Conservation (phyloP, 2,888 invertebrate genomes). For the Chrysolina oricalcia region DNA sequence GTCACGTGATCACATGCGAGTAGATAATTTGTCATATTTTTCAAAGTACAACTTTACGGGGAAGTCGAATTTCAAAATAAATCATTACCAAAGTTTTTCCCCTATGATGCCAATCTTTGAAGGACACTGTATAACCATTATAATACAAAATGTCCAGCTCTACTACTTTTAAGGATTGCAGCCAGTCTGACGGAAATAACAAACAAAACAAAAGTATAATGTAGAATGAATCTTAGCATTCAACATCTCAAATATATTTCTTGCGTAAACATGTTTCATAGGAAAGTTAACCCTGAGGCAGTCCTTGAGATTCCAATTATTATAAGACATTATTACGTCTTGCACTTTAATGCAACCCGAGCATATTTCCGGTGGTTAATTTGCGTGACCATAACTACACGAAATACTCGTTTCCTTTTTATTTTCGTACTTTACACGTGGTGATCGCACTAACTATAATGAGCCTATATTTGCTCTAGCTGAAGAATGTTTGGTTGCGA, state of each 20-base stretch:
- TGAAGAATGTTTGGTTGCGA: slow-evolving; percentile 33
- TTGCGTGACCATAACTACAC: slow-evolving; percentile 35
- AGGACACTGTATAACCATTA: no score
- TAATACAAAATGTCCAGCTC: no score
- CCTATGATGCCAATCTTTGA: no score
- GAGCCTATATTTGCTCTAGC: slow-evolving; percentile 6
- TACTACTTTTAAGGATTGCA: no score
- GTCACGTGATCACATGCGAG: no score
- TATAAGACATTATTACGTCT: slow-evolving; percentile 11
- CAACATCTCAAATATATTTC: background rate
- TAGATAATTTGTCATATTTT: no score
- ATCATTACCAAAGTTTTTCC: no score
- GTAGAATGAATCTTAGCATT: no score
- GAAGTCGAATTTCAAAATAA: no score
- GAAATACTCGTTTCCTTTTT: slow-evolving; percentile 9
- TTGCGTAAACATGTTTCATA: background rate
- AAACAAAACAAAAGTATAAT: no score
- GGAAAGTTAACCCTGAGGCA: background rate
- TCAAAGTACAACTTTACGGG: no score
- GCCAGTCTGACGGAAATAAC: no score
- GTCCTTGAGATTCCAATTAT: background rate
- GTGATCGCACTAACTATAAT: background rate
- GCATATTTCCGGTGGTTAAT: slow-evolving; percentile 25
- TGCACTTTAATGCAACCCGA: background rate
- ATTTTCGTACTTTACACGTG: background rate